phyloP scores from a whole-genome alignment of 1,140 invertebrate species.

The Lethrus apterus region DNA sequence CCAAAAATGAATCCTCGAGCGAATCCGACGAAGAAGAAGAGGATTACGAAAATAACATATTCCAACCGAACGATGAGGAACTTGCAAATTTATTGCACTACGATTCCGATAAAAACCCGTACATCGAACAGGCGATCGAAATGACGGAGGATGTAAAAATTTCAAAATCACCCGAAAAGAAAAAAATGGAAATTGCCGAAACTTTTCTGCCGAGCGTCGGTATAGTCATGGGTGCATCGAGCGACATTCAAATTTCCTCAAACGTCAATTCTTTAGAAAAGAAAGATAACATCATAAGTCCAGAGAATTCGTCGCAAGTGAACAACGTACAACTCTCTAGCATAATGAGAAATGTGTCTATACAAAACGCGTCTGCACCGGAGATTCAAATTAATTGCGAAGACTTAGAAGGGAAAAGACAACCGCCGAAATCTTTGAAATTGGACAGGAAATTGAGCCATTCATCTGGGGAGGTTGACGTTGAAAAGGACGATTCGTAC shows the following conservation, averaged over 20 bases:
- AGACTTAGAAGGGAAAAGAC: slow-evolving; percentile 39
- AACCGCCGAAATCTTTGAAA: slow-evolving; percentile 47
- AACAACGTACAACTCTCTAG: slow-evolving; percentile 45
- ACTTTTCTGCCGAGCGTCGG: slow-evolving; percentile 55
- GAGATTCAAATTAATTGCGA: slow-evolving; percentile 54
- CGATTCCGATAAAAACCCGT: slow-evolving; percentile 18
- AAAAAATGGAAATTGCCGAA: slow-evolving; percentile 32
- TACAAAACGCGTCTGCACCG: slow-evolving; percentile 50
- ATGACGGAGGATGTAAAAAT: slow-evolving; percentile 30
- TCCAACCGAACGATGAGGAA: slow-evolving; percentile 40
- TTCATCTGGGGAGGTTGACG: slow-evolving; percentile 58
- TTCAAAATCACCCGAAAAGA: slow-evolving; percentile 15
- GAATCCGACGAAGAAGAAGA: slow-evolving; percentile 47
- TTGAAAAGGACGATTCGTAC: slow-evolving; percentile 8
- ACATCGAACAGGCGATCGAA: slow-evolving; percentile 32
- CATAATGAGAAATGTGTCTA: slow-evolving; percentile 50
- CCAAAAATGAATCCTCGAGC: slow-evolving; percentile 33
- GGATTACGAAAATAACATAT: slow-evolving; percentile 46
- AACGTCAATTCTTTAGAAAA: slow-evolving; percentile 31
- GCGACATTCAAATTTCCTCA: slow-evolving; percentile 19
- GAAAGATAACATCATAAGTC: slow-evolving; percentile 38
- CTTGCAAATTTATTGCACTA: slow-evolving; percentile 15
- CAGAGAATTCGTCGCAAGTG: slow-evolving; percentile 40
- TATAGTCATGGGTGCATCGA: slow-evolving; percentile 51
- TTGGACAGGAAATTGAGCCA: slow-evolving; percentile 56